A percentile compares a stretch with the other conserved stretches of the same genome.
Evolutionary conservation across 2,113 vertebrate species (phyloP).

Genomic region (Neodontobutis hainanensis): DNA sequence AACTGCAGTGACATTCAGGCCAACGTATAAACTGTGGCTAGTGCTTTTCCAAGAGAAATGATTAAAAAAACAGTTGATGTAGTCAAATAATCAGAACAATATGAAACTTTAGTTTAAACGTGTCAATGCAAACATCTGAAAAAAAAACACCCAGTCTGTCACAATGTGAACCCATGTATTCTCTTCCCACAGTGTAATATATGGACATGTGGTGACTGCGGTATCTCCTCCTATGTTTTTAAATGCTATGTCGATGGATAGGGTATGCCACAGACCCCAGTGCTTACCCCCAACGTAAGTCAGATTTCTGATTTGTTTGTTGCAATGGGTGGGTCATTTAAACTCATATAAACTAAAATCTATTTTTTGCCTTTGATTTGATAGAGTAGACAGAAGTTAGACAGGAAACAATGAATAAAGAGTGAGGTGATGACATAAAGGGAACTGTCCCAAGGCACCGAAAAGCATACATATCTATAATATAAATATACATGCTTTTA

Average conservation of each 20-base stretch:
- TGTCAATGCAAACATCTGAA: conserved; percentile 8
- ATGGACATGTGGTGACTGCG: neutral
- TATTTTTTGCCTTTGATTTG: too few species aligned
- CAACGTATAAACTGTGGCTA: conserved; percentile 40
- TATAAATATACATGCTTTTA: too few species aligned
- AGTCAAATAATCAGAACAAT: conserved; percentile 34
- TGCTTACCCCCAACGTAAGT: too few species aligned
- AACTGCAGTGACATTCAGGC: conserved; percentile 56
- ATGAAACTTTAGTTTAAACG: conserved; percentile 49
- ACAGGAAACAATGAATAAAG: too few species aligned
- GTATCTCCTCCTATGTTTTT: neutral
- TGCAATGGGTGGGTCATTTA: too few species aligned
- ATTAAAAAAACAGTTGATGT: conserved; percentile 23
- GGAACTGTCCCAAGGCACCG: too few species aligned
- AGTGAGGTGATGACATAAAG: too few species aligned
- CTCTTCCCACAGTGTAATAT: neutral
- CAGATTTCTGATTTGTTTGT: too few species aligned
- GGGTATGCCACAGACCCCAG: neutral
- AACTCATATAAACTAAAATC: too few species aligned
- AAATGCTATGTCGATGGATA: neutral
- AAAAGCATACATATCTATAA: too few species aligned
- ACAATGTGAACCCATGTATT: neutral
- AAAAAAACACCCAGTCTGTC: neutral
- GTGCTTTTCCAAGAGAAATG: conserved; percentile 36
- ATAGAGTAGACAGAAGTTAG: too few species aligned